Evolutionary conservation across 2,113 vertebrate species (phyloP), one percentile per base, ranked within the genome.

Genomic region (Prietella phreatophila): DNA sequence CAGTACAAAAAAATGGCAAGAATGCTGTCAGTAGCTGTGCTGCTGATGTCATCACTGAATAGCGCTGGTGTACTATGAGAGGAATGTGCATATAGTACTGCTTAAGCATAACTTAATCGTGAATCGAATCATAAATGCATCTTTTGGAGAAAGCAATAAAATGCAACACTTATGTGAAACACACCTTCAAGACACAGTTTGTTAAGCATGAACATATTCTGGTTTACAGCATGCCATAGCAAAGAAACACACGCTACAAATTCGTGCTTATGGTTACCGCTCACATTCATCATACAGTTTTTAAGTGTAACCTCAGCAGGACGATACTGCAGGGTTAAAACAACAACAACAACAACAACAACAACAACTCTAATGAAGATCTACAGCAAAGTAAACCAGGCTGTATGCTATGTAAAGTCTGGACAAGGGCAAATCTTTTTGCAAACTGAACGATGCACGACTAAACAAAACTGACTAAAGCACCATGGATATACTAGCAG

Each of bases 1-100:
- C 69, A 69, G 67, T n/a, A 71, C 19, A 65, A 85, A 42, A 47
- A 76, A 82, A 88, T 75, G 53, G 39, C 65, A 83, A 75, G 33
- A 75, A 87, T 73, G 63, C 65, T 82, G 19, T 61, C 15, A 58
- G 86, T 82, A 27, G 50, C 63, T 82, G 36, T 6, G 15, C 79
- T 75, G 86, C 53, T 83, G 47, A 69, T 60, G 86, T 82, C 86
- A 71, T 87, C 9, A 42, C 14, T 58, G 36, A 75, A 71, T 73
- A 73, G 19, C 8, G 30, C n/a, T 33, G 42, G 20, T 67, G 27
- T 17, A 11, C 17, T 67, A 67, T 3, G 20, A 4, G 42, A 80
- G 85, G 7, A 60, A 65, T 14, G 36, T 33, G 22, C 75, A 42
- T 11, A 50, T 13, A n/a, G 36, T 60, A 42, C 22, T 53, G 42